A percentile compares a stretch with the other conserved stretches of the same genome.
Evolutionary conservation across 2,113 vertebrate species (phyloP).

Genomic region (Fulmarus glacialis): DNA sequence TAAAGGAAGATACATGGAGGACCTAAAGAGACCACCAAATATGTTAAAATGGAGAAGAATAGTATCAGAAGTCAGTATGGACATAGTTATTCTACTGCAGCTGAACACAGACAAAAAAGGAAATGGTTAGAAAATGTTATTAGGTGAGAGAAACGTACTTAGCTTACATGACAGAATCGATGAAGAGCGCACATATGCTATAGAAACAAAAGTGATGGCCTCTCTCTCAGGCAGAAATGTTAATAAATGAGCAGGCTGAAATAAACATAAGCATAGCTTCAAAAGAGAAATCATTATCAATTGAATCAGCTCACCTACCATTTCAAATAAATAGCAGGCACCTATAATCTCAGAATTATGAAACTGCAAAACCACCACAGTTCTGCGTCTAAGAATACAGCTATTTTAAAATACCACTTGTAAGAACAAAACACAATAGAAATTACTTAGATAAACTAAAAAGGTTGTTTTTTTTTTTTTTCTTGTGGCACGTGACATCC

Average conservation of each 20-base stretch:
- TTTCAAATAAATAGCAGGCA: neutral
- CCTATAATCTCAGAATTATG: neutral
- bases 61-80: neutral
- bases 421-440: neutral
- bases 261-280: neutral
- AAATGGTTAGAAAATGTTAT: neutral
- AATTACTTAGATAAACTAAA: neutral
- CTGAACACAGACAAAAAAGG: neutral
- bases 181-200: neutral
- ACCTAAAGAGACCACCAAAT: neutral
- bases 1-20: neutral
- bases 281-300: neutral
- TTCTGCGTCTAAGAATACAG: neutral
- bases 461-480: neutral
- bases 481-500: neutral
- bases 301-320: neutral
- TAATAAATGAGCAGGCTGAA: neutral
- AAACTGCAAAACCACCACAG: neutral
- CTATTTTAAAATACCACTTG: neutral
- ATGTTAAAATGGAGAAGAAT: neutral
- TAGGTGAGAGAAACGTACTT: neutral
- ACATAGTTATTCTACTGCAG: neutral
- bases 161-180: neutral
- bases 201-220: neutral
- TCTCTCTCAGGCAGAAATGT: neutral